These are phyloP conservation scores for Blastobasis lacticolella DNA, from an alignment of 2,888 invertebrate species.

Conservation along the genomic window DNA sequence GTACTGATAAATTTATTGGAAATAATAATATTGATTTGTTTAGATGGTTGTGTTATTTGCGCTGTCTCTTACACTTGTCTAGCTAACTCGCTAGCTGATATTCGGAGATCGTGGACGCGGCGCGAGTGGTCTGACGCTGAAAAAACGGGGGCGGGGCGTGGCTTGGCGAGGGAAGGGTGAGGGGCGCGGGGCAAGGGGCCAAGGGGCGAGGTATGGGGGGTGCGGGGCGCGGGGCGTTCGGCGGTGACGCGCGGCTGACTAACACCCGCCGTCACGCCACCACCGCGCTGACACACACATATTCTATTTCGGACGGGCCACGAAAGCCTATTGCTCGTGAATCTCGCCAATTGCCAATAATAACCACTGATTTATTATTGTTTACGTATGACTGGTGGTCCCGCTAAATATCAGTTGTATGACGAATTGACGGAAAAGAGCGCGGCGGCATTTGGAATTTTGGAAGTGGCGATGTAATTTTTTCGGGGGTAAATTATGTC, in stretches of 20 bases:
- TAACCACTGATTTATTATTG: no score
- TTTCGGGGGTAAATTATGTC: no score
- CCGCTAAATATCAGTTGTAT: no score
- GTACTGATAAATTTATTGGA: slow-evolving; percentile 73
- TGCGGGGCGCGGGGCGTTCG: no score
- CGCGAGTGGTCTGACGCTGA: slow-evolving; percentile 11
- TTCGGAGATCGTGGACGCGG: neutral
- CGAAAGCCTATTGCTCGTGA: neutral
- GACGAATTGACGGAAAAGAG: no score
- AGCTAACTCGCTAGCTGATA: neutral
- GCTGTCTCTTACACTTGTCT: neutral
- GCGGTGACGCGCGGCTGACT: slow-evolving; percentile 19
- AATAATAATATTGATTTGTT: slow-evolving; percentile 75
- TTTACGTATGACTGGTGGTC: no score
- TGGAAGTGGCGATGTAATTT: no score
- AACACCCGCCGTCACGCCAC: slow-evolving; percentile 25
- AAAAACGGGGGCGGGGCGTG: slow-evolving; percentile 17
- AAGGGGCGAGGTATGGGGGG: slow-evolving; percentile 4
- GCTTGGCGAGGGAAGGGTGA: slow-evolving; percentile 4
- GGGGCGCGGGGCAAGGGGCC: slow-evolving; percentile 16
- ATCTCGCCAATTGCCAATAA: no score
- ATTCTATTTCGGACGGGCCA: slow-evolving; percentile 24
- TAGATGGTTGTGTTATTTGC: slow-evolving; percentile 44
- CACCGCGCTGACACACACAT: slow-evolving; percentile 18
- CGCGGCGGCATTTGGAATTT: no score